phyloP scores from a whole-genome alignment of 2,797 vertebrate genomes.

The Scolopax bukidnonensis region DNA sequence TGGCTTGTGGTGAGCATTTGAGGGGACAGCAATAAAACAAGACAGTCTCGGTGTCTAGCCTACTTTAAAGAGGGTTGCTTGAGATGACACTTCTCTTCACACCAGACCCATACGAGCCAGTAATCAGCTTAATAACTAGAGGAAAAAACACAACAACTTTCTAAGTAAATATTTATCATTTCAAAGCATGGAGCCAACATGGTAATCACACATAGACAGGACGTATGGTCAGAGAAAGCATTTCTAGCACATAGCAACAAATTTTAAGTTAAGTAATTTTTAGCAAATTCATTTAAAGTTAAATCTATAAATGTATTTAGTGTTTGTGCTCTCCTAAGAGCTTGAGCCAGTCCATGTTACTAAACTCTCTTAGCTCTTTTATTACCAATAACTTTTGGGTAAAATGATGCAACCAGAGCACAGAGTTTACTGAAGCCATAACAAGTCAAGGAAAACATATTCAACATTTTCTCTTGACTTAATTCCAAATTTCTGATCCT shows the following conservation, averaged over 20 bases:
- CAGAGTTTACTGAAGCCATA: neutral
- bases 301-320: neutral
- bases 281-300: neutral
- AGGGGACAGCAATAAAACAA: neutral
- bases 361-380: neutral
- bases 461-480: neutral
- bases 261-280: neutral
- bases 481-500: neutral
- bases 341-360: neutral
- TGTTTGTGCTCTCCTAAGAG: neutral
- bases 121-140: neutral
- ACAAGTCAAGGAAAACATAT: neutral
- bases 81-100: neutral
- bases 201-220: neutral
- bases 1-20: neutral
- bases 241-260: neutral
- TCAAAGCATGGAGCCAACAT: neutral
- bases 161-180: neutral
- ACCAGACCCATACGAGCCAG: neutral
- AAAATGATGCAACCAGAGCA: neutral
- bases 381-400: neutral
- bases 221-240: neutral
- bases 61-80: neutral
- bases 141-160: neutral
- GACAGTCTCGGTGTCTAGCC: fast-evolving